phyloP scores from a whole-genome alignment of 1,140 invertebrate species.

The Metopolophium dirhodum region DNA sequence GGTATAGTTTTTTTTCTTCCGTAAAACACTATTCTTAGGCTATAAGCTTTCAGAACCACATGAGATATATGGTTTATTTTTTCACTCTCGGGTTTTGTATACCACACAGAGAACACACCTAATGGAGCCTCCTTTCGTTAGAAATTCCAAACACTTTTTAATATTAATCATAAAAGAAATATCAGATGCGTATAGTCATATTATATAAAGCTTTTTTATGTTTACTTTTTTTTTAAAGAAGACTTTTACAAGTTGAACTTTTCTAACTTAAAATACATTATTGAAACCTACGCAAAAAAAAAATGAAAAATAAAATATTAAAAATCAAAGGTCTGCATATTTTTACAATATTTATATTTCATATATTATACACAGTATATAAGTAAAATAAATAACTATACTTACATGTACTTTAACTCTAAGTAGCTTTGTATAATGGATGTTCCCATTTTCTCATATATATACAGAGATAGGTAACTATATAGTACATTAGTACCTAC shows the following conservation, averaged over 20 bases:
- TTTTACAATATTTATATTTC: background rate
- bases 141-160: constrained; percentile 11
- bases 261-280: constrained; percentile 3
- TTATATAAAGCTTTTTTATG: constrained; percentile 11
- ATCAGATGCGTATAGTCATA: background rate
- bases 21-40: background rate
- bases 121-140: background rate
- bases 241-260: background rate
- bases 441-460: background rate
- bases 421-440: background rate
- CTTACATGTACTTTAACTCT: background rate
- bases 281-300: background rate
- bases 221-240: background rate
- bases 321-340: background rate
- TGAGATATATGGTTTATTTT: background rate
- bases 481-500: background rate
- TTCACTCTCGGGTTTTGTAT: background rate
- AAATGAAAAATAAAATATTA: background rate
- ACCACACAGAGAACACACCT: background rate
- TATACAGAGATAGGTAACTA: background rate
- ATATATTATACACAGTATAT: background rate
- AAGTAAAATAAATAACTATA: background rate
- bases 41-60: background rate
- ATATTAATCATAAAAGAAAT: constrained; percentile 26
- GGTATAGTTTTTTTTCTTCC: background rate